Evolutionary conservation across 2,797 vertebrate genomes (phyloP), one percentile per base, ranked within the genome.

Genomic region (Petrocephalus schoutedeni): DNA sequence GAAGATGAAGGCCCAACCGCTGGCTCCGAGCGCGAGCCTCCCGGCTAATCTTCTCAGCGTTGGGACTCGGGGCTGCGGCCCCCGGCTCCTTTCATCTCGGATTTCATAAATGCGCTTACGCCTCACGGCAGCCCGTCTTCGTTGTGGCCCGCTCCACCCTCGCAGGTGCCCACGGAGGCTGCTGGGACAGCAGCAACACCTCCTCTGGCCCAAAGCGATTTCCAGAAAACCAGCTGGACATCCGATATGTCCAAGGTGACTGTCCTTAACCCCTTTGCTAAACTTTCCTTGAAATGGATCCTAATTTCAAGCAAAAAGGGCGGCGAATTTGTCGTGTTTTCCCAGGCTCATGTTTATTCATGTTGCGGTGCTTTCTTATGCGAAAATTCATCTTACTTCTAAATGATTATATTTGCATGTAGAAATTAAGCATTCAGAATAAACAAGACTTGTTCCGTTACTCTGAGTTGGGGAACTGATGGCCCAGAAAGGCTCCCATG

Each of bases 51-150:
- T 59, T 64, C 45, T 64, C 54, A 58, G 88, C 88, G 91, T 91
- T 88, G 32, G 54, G 71, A 41, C 88, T 59, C 90, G 90, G 36
- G 90, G 85, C 90, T 91, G 91, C 89, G 91, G 91, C 86, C 82
- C 49, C 56, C 41, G 32, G 88, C 89, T 74, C 86, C 88, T 93
- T 93, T 93, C 92, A 94, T 93, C 92, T 92, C 88, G 94, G 91
- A 92, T 93, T 92, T 94, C 90, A 93, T 88, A 93, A 93, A 94
- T 92, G 93, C 92, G 89, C 93, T 92, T 87, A 87, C 93, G 94
- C 92, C 94, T 93, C 71, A 49, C 9, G 36, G 49, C 45, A 12
- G 58, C 67, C 80, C 12, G 5, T 2, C 51, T 85, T 59, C 32
- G 41, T 41, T 1, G 4, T 2, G 3, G 28, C 53, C n/a, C 32